Evolutionary conservation across 1,140 invertebrate genomes (phyloP).

Genomic region (Heliconius congener): DNA sequence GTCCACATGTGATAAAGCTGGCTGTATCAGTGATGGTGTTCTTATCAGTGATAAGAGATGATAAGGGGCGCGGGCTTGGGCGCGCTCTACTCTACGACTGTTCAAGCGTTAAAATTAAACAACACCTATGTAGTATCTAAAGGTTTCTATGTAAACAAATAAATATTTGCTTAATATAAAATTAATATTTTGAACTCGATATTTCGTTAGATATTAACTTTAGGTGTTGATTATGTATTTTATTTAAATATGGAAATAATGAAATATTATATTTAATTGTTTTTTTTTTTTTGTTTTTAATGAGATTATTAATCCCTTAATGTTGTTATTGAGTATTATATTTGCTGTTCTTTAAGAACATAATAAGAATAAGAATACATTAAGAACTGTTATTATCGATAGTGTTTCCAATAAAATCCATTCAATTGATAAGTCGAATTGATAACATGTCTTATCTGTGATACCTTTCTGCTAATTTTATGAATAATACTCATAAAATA

Average conservation of each 20-base stretch:
- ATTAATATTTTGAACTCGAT: no score
- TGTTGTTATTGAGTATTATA: no score
- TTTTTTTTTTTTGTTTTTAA: no score
- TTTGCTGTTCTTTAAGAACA: no score
- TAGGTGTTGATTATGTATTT: no score
- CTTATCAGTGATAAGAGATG: slow-evolving; percentile 50
- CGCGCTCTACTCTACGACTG: slow-evolving; percentile 10
- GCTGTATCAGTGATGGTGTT: slow-evolving; percentile 58
- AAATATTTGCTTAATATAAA: background rate
- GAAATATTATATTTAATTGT: no score
- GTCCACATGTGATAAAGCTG: slow-evolving; percentile 60
- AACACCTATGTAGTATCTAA: background rate
- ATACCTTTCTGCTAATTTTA: background rate
- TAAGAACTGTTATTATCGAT: background rate
- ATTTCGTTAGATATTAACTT: no score
- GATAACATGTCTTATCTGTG: background rate
- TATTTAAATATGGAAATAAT: no score
- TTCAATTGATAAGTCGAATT: background rate
- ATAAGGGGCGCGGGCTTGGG: slow-evolving; percentile 21
- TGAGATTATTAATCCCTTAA: no score
- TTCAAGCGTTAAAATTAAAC: slow-evolving; percentile 21
- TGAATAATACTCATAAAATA: slow-evolving; percentile 8
- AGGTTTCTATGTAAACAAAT: slow-evolving; percentile 8
- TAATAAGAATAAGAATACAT: background rate
- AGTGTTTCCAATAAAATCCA: slow-evolving; percentile 12